Percentiles rank a stretch among this genome's conserved stretches.
phyloP scores from a whole-genome alignment of 2,797 vertebrate genomes.

The Coregonus ussuriensis region DNA sequence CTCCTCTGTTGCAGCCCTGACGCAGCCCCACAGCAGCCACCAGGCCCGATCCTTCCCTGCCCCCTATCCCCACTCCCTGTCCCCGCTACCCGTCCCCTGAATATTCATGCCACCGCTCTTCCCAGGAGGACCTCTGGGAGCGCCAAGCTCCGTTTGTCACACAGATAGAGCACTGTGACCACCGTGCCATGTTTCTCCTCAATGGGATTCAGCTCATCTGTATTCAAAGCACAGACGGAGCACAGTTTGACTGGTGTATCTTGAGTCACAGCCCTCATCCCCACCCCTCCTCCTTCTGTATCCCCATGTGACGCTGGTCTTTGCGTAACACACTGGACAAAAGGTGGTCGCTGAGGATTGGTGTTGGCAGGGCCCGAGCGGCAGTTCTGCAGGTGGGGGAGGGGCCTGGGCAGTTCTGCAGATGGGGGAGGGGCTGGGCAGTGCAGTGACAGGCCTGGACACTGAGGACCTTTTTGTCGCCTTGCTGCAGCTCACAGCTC shows the following conservation, averaged over 20 bases:
- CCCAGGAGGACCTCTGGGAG: slow-evolving; percentile 21
- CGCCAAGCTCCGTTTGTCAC: slow-evolving; percentile 5
- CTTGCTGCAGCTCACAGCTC: background rate
- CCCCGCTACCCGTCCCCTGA: background rate
- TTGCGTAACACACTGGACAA: slow-evolving; percentile 6
- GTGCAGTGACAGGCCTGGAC: background rate
- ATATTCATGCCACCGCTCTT: slow-evolving; percentile 19
- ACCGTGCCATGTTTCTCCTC: background rate
- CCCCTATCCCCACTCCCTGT: background rate
- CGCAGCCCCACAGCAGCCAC: slow-evolving; percentile 17
- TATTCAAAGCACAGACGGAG: slow-evolving; percentile 37
- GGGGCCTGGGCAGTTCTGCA: no score
- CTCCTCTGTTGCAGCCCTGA: slow-evolving; percentile 12
- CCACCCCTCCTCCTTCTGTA: background rate
- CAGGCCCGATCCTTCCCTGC: background rate
- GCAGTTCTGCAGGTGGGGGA: background rate
- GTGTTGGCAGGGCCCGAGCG: background rate
- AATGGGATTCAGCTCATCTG: slow-evolving; percentile 2
- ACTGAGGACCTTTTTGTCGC: background rate
- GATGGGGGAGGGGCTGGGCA: background rate
- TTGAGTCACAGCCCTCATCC: slow-evolving; percentile 19
- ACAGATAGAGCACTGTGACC: background rate
- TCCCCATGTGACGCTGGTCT: background rate
- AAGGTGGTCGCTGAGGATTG: background rate
- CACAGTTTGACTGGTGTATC: background rate